A percentile compares a stretch with the other conserved stretches of the same genome.
Evolutionary conservation across 2,797 vertebrate species (phyloP).

Genomic region (Rhinogobio ventralis): DNA sequence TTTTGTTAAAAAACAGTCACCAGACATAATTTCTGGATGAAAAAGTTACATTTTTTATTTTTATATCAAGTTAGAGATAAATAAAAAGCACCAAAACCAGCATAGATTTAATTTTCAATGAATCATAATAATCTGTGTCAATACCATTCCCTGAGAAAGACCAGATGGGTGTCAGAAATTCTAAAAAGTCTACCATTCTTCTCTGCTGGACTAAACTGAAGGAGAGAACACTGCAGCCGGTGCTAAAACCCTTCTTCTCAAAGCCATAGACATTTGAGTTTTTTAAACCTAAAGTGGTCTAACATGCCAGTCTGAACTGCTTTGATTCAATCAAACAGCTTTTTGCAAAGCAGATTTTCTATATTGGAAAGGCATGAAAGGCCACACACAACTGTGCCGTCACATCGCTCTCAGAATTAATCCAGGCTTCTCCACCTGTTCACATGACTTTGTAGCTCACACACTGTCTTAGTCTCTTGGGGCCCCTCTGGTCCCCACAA

Average conservation of each 20-base stretch:
- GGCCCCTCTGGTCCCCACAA: slow-evolving; percentile 62
- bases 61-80: not conserved
- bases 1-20: not conserved
- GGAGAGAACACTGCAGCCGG: not conserved
- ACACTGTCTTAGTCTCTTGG: slow-evolving; percentile 61
- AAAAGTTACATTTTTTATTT: slow-evolving; percentile 8
- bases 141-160: slow-evolving; percentile 2
- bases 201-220: not conserved
- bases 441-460: slow-evolving; percentile 48
- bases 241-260: not conserved
- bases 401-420: not conserved
- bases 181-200: not conserved
- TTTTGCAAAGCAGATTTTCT: slow-evolving; percentile 6
- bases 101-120: not conserved
- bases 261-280: not conserved
- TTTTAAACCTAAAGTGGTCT: not conserved
- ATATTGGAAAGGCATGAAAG: not conserved
- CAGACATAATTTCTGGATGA: slow-evolving; percentile 24
- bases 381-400: not conserved
- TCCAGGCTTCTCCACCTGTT: slow-evolving; percentile 48
- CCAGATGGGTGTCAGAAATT: not conserved
- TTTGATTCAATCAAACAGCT: not conserved
- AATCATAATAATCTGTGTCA: slow-evolving; percentile 1
- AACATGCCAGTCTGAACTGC: not conserved
- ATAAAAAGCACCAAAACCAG: not conserved